Conservation (phyloP, 2,797 vertebrate species). For the Tympanoctomys barrerae region DNA sequence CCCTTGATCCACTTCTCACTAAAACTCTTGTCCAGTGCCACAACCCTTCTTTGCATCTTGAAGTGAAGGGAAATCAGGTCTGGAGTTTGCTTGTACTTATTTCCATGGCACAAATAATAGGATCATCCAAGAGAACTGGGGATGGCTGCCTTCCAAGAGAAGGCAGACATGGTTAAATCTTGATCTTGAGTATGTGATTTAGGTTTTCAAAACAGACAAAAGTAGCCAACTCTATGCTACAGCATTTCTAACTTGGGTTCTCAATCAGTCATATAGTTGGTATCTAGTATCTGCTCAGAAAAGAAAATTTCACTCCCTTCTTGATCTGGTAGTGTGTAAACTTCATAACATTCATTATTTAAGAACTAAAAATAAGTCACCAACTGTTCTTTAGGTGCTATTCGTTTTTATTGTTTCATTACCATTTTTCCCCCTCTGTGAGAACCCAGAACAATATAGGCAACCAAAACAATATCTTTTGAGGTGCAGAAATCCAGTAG, state of each 20-base stretch:
- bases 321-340: not conserved
- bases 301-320: not conserved
- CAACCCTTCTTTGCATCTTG: slow-evolving; percentile 65
- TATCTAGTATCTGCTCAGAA: not conserved
- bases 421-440: not conserved
- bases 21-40: slow-evolving; percentile 66
- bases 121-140: slow-evolving; percentile 72
- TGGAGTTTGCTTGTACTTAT: slow-evolving; percentile 62
- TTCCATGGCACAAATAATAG: slow-evolving; percentile 56
- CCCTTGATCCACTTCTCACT: slow-evolving; percentile 63
- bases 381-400: not conserved
- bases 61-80: slow-evolving; percentile 67
- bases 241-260: not conserved
- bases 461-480: slow-evolving; percentile 68
- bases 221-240: not conserved
- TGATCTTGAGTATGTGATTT: not conserved
- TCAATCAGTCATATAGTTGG: not conserved
- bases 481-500: slow-evolving; percentile 76
- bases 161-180: not conserved
- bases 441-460: slow-evolving; percentile 33
- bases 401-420: not conserved
- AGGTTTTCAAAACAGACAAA: not conserved
- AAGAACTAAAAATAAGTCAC: not conserved
- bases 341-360: not conserved
- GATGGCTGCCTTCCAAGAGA: slow-evolving; percentile 34